A percentile compares a stretch with the other conserved stretches of the same genome.
Conservation (phyloP, 2,888 invertebrate genomes). For the Heterodera filipjevi region DNA sequence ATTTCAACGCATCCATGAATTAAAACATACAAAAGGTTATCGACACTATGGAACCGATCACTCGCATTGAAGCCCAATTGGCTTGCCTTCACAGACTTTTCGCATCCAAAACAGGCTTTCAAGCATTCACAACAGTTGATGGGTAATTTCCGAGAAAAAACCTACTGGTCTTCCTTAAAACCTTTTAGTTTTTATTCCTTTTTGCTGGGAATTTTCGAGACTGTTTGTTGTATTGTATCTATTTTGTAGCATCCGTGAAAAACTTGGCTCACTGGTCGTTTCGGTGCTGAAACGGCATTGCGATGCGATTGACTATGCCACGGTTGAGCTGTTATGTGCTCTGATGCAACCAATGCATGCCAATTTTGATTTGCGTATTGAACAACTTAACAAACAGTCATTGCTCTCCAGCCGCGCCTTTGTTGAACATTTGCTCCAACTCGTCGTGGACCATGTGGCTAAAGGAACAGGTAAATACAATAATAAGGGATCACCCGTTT, state of each 20-base stretch:
- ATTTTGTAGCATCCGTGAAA: conserved; percentile 81
- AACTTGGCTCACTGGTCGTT: conserved; percentile 88
- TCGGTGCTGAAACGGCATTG: conserved; percentile 84
- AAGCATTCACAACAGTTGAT: conserved; percentile 71
- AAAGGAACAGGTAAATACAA: conserved; percentile 23
- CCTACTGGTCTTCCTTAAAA: too few species aligned
- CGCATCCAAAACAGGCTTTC: conserved; percentile 96
- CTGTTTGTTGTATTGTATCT: background rate
- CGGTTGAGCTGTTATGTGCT: conserved; percentile 95
- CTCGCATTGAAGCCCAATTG: conserved; percentile 81
- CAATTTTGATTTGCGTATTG: conserved; percentile 92
- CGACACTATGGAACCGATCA: conserved; percentile 72
- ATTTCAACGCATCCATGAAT: background rate
- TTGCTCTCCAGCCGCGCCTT: conserved; percentile 87
- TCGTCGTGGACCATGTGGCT: conserved; percentile 92
- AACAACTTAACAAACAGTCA: conserved; percentile 86
- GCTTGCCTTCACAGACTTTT: conserved; percentile 88
- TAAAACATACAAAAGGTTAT: background rate
- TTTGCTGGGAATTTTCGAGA: too few species aligned
- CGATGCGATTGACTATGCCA: conserved; percentile 89
- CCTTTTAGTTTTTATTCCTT: too few species aligned
- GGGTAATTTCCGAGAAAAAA: conserved; percentile 46
- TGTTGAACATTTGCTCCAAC: conserved; percentile 86
- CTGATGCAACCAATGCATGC: conserved; percentile 94
- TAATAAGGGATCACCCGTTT: too few species aligned